Conservation (phyloP, 2,888 invertebrate genomes). For the Punctoribates punctum region DNA sequence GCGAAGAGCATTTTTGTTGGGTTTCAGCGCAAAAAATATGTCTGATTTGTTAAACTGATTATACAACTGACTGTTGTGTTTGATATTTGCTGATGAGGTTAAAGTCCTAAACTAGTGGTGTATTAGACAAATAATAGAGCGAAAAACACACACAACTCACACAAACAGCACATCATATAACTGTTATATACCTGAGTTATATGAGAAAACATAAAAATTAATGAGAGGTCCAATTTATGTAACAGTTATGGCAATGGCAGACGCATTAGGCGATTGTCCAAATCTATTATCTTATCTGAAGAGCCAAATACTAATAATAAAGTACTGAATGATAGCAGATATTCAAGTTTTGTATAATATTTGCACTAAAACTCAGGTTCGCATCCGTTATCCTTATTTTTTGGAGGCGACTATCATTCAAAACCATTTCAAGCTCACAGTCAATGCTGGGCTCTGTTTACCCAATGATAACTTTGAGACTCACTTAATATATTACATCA, state of each 20-base stretch:
- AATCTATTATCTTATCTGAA: constrained; percentile 31
- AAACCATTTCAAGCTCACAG: constrained; percentile 24
- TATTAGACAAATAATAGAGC: constrained; percentile 21
- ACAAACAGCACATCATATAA: constrained; percentile 1
- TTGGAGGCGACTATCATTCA: not conserved
- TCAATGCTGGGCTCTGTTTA: constrained; percentile 29
- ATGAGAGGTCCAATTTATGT: constrained; percentile 36
- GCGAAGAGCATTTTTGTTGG: not conserved
- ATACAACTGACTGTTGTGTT: constrained; percentile 6
- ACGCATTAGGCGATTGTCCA: constrained; percentile 21
- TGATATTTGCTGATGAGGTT: constrained; percentile 17
- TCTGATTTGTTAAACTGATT: constrained; percentile 36
- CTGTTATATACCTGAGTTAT: not conserved
- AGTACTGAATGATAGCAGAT: constrained; percentile 7
- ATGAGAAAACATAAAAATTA: constrained; percentile 22
- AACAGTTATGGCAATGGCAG: constrained; percentile 27
- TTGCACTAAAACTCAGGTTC: constrained; percentile 36
- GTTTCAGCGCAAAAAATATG: constrained; percentile 3
- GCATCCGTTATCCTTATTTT: constrained; percentile 36
- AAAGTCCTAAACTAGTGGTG: constrained; percentile 21
- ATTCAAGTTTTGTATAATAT: not conserved
- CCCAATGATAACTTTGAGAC: constrained; percentile 19
- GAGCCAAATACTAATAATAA: constrained; percentile 17
- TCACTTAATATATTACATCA: constrained; percentile 34
- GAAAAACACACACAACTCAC: constrained; percentile 12